Base-by-base conservation (phyloP, 2,797 vertebrate genomes). In the Enoplosus armatus region DNA sequence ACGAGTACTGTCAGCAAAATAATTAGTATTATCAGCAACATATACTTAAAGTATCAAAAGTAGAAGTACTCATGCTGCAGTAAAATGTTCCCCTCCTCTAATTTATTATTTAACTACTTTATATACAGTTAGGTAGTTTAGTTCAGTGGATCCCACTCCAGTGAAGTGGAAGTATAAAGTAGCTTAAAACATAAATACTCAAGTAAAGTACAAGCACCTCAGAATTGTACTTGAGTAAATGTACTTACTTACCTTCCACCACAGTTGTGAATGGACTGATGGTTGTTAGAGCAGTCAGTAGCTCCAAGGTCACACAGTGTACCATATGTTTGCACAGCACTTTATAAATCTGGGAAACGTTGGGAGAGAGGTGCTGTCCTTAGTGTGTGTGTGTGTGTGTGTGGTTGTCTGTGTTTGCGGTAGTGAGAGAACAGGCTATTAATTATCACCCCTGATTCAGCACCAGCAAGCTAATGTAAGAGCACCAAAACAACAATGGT, bases 371-470 rank as follows among this genome's bases (percentile, higher is more conserved):
- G 6, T 51, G 14, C 8, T 76, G 62, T 72, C 65, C 11, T 54
- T 56, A 8, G 31, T 62, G 41, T 43, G 26, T 24, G 29, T 37
- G 20, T 33, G 33, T 50, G 16, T 48, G 75, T 18, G 51, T 1
- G 45, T 9, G 60, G 12, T 5, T 33, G 39, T 41, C 2, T 67
- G 27, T 45, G 59, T 77, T 58, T 67, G 67, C 62, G 29, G 79
- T 51, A 43, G 71, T 63, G 37, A 62, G 51, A 85, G 69, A 56
- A 73, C 70, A 83, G 47, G 50, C 83, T 74, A 79, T 88, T 86
- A 82, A 84, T 87, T 82, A 85, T 84, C 75, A 70, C 18, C 56
- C 58, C 68, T 85, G 87, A 87, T 83, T 85, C 72, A 84, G 83
- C 85, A 72, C 16, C 56, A 67, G 56, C 54, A 26, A 55, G 77